Evolutionary conservation across 92 coral and sea anemone genomes (phyloP).

Genomic region (Porites cylindrica): DNA sequence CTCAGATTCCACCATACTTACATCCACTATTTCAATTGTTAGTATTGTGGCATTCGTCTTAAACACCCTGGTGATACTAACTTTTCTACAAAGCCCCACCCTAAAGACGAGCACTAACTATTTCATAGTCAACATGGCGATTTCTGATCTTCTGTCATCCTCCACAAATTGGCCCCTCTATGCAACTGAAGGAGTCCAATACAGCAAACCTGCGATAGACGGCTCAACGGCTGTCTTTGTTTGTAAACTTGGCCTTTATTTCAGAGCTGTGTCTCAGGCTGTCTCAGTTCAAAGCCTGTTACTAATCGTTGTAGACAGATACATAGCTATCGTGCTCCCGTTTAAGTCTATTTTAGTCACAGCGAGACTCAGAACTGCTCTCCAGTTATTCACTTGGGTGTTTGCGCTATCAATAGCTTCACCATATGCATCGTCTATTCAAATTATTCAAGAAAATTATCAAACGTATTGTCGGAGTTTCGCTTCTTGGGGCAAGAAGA

Average conservation of each 20-base stretch:
- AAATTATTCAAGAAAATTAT: conserved; percentile 2
- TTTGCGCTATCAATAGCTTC: neutral
- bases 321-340: conserved; percentile 39
- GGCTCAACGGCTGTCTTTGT: neutral
- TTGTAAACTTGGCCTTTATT: conserved; percentile 4
- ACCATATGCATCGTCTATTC: neutral
- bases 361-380: neutral
- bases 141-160: conserved; percentile 1
- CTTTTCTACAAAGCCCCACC: neutral
- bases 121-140: conserved; percentile 25
- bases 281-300: conserved; percentile 46
- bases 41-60: neutral
- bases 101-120: conserved; percentile 8
- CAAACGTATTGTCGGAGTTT: neutral
- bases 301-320: conserved; percentile 42
- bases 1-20: neutral
- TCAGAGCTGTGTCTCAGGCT: conserved; percentile 32
- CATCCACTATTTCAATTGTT: neutral
- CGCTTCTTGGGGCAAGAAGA: neutral
- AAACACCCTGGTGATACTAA: neutral
- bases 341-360: conserved; percentile 9
- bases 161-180: conserved; percentile 2
- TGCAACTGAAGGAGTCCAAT: conserved; percentile 3
- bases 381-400: neutral
- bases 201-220: neutral